Evolutionary conservation across 2,888 invertebrate genomes (phyloP).

Genomic region (Deilephila porcellus): DNA sequence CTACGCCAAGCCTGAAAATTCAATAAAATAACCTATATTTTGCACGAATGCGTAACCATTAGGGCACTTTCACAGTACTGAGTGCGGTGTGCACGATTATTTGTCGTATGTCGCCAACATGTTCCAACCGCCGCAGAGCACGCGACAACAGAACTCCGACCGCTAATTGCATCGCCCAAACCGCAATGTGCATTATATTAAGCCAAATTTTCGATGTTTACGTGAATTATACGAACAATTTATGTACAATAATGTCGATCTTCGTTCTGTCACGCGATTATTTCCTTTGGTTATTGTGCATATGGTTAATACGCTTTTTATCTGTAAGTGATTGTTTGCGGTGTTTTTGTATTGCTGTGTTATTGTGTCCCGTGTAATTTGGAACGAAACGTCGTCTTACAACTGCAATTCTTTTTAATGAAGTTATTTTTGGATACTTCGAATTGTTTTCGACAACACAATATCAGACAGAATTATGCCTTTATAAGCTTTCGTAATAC

Average conservation of each 20-base stretch:
- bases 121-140: conserved; percentile 50
- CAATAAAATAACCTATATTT: background rate
- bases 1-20: background rate
- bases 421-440: no score
- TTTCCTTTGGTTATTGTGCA: conserved; percentile 16
- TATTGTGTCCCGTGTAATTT: background rate
- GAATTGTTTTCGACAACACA: no score
- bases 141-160: conserved; percentile 51
- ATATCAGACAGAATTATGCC: no score
- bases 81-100: conserved; percentile 33
- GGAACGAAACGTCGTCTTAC: no score
- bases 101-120: conserved; percentile 51
- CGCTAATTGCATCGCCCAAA: conserved; percentile 69
- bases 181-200: conserved; percentile 58
- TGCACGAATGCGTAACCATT: conserved; percentile 22
- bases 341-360: background rate
- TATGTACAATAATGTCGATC: conserved; percentile 31
- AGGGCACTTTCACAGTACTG: conserved; percentile 39
- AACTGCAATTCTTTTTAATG: no score
- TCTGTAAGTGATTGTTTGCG: background rate
- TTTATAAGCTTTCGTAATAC: no score
- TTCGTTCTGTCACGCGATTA: conserved; percentile 35
- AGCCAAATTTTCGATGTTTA: conserved; percentile 60
- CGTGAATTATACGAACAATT: conserved; percentile 50
- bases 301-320: conserved; percentile 13